These are phyloP conservation scores for Hydropotes inermis DNA, from an alignment of 2,113 vertebrate genomes.

Conservation along the genomic window DNA sequence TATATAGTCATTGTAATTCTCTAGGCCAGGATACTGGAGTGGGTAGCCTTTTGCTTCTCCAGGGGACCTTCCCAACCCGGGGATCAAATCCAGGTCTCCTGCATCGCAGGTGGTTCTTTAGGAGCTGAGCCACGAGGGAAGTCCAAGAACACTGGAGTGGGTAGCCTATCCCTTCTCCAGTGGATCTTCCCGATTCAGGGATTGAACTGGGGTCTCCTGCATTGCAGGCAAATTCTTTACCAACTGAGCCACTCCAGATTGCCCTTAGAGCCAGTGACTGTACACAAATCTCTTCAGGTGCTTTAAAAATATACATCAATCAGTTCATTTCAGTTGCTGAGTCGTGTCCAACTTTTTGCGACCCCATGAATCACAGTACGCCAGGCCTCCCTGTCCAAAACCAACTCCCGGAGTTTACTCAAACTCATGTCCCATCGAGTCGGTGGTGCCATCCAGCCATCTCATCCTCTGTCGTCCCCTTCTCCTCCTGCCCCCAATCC, in stretches of 20 bases:
- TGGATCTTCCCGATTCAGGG: not conserved
- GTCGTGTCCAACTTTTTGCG: no score
- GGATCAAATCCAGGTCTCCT: not conserved
- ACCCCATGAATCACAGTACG: no score
- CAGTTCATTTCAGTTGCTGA: no score
- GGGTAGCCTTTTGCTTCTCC: not conserved
- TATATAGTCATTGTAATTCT: not conserved
- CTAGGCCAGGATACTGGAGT: not conserved
- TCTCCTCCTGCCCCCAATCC: no score
- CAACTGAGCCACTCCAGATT: not conserved
- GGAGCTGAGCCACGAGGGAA: not conserved
- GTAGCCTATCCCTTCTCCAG: not conserved
- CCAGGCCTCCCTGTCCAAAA: no score
- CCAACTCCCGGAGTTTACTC: no score
- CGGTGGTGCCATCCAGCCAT: no score
- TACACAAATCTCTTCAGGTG: not conserved
- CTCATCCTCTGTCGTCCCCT: no score
- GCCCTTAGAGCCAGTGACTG: not conserved
- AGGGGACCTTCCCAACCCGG: not conserved
- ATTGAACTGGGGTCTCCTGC: not conserved
- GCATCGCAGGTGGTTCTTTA: not conserved
- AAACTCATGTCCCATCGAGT: no score
- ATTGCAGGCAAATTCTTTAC: not conserved
- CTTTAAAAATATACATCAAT: not conserved
- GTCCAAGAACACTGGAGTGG: not conserved